Conservation (phyloP, 2,113 vertebrate genomes). For the Lophura nycthemera region DNA sequence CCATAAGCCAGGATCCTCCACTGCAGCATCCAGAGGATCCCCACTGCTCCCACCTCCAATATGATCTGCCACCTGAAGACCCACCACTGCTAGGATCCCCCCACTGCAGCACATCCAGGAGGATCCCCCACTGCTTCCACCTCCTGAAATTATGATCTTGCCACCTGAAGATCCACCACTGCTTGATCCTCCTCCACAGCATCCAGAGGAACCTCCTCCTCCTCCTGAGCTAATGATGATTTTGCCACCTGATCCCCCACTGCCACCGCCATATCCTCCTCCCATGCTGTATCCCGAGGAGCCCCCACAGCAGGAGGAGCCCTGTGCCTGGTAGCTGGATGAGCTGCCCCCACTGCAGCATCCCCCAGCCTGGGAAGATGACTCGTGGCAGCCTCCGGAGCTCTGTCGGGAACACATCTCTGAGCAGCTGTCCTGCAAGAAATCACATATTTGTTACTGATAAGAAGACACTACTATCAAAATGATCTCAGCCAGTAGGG, state of each 20-base stretch:
- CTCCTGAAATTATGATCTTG: background rate
- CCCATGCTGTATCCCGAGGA: background rate
- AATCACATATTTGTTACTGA: background rate
- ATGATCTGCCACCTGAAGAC: too few species aligned
- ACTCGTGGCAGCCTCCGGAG: background rate
- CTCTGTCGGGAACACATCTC: background rate
- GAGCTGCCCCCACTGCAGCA: background rate
- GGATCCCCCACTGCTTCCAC: background rate
- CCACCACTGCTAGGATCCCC: too few species aligned
- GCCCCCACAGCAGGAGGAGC: background rate
- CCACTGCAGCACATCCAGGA: too few species aligned
- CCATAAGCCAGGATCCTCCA: too few species aligned
- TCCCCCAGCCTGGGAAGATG: background rate
- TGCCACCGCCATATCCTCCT: background rate
- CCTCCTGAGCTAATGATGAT: background rate
- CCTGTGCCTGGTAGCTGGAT: background rate
- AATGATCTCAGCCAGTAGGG: fast-evolving
- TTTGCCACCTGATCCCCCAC: background rate
- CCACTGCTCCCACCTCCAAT: too few species aligned
- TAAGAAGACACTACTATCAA: fast-evolving
- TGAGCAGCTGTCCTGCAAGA: background rate
- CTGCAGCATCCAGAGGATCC: too few species aligned
- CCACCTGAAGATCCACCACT: background rate
- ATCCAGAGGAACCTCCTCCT: background rate
- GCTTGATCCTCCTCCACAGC: background rate